phyloP scores from a whole-genome alignment of 2,113 vertebrate genomes.

The Brachypteracias leptosomus region DNA sequence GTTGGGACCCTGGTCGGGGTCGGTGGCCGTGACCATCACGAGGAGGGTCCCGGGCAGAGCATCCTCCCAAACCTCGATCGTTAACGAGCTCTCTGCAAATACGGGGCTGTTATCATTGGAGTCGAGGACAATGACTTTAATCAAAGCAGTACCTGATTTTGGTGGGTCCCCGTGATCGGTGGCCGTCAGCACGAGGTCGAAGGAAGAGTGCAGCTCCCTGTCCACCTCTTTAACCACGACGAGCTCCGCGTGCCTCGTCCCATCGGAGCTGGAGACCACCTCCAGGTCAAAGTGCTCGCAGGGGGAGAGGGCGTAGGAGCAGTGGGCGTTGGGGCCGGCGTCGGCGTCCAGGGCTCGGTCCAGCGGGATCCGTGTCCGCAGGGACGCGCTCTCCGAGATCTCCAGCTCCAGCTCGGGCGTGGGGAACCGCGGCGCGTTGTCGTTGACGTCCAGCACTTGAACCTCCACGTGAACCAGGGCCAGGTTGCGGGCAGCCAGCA shows the following conservation, averaged over 20 bases:
- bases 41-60: conserved; percentile 82
- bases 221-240: conserved; percentile 89
- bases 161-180: conserved; percentile 87
- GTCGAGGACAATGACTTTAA: conserved; percentile 86
- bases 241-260: conserved; percentile 82
- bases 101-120: conserved; percentile 93
- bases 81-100: conserved; percentile 81
- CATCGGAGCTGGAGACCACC: conserved; percentile 75
- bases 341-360: conserved; percentile 87
- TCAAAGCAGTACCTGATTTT: conserved; percentile 82
- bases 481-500: conserved; percentile 77
- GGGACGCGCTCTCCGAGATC: conserved; percentile 85
- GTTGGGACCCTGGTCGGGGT: conserved; percentile 89
- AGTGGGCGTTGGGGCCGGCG: conserved; percentile 77
- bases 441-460: conserved; percentile 87
- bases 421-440: conserved; percentile 86
- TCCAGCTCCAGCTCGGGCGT: conserved; percentile 84
- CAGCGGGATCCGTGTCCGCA: conserved; percentile 85
- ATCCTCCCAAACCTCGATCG: conserved; percentile 83
- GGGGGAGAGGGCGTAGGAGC: conserved; percentile 83
- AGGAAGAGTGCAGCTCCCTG: conserved; percentile 82
- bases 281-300: conserved; percentile 89
- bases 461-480: conserved; percentile 85
- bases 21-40: conserved; percentile 83
- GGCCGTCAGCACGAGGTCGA: conserved; percentile 81